Evolutionary conservation across 2,888 invertebrate genomes (phyloP), one percentile per base, ranked within the genome.

Genomic region (Patella pellucida): DNA sequence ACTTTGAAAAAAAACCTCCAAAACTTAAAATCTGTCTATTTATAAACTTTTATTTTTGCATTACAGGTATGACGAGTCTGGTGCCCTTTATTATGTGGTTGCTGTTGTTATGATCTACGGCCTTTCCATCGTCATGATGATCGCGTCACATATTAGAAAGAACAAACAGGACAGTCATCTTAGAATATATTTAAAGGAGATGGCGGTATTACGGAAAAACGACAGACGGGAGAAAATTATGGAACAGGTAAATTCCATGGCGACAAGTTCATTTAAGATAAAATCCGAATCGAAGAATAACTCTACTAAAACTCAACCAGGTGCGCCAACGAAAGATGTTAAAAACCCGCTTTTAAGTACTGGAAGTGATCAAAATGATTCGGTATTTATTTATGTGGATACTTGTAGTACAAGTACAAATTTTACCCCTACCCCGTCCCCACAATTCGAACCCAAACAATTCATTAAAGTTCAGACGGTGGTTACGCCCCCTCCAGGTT

Each of bases 71-170:
- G 89, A 89, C 76, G 88, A 89, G 78, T 82, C 87, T 19, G 89
- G 89, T 2, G 89, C 90, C 12, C 81, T 90, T 4, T 89, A 89
- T 79, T 90, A 90, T 80, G 90, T 90, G n/a, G 86, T 90, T 0
- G 89, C 88, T n/a, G 90, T 90, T 50, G 87, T 90, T 50, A 77
- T 90, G 71, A 89, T 90, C 72, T 90, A 89, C 80, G 90, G 89
- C 16, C 84, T 88, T 51, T 89, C 89, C 12, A 90, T 90, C 54
- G 87, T 90, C 15, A 88, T 90, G 88, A 89, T 90, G 90, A 89
- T 90, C 27, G 89, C 89, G 4, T 90, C 90, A 5, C 89, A 90
- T 81, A 88, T 89, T 68, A 84, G 89, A 41, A 88, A 88, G 76
- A 90, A 90, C 80, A 87, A 89, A 75, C 87, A 87, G 76, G 90